Base-by-base conservation (phyloP, 2,113 vertebrate genomes). In the Motacilla alba region DNA sequence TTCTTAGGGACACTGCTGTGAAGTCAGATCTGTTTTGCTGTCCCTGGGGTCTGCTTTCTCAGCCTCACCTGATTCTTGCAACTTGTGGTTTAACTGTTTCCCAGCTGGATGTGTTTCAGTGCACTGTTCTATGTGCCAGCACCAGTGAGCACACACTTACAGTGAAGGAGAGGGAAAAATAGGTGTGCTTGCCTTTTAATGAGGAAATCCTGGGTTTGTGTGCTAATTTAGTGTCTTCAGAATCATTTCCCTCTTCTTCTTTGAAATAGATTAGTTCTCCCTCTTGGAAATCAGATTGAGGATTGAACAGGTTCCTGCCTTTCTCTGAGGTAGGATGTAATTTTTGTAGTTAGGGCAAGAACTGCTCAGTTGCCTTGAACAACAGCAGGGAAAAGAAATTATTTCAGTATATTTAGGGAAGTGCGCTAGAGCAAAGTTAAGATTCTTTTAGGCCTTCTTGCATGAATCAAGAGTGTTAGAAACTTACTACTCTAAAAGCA, bases 221-320 rank as follows among this genome's bases (percentile, higher is more conserved):
- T 88, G 39, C 44, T 84, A 66, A 89, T 8, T 0, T 58, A 17
- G 76, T 89, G 59, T 82, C 56, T 74, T 93, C 78, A 94, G 89
- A 97, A 92, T 63, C 15, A 87, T 92, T 87, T 94, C 85, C 82
- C 79, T 96, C 83, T 79, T 93, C 75, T 91, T 85, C 88, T 95
- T 95, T 95, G 85, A 95, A 83, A 72, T 94, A 93, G 76, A 94
- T 95, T 95, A 96, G 92, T 92, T 95, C 85, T 90, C 43, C 68
- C 44, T 93, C 79, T 95, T 92, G 86, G 86, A 92, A 95, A 66
- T 93, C 76, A 81, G 59, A 85, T 75, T 95, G 93, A 95, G 82
- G 92, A 90, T 89, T 95, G 88, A 94, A 81, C 90, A 93, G 80
- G 87, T 96, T 95, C 88, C 89, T 95, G 89, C 78, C 83, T 96